Conservation (phyloP, 2,888 invertebrate species). For the Acanthococcus lagerstroemiae region DNA sequence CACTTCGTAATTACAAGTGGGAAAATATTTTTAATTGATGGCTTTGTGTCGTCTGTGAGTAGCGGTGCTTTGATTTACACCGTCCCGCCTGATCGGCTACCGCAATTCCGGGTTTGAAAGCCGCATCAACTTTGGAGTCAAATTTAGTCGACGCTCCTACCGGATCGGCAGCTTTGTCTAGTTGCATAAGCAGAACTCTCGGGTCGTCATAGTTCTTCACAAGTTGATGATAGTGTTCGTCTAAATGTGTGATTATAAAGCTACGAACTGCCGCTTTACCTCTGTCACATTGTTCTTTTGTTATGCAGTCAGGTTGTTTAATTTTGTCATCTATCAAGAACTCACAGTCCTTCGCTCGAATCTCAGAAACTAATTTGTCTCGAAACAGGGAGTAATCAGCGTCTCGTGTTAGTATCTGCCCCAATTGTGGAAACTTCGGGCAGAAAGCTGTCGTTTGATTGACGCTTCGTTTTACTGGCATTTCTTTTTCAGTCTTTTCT, state of each 20-base stretch:
- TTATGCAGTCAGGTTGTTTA: neutral
- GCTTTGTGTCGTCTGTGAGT: too few relatives aligned
- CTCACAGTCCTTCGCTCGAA: neutral
- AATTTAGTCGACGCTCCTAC: neutral
- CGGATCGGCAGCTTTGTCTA: neutral
- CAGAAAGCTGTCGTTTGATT: neutral
- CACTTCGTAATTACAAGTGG: too few relatives aligned
- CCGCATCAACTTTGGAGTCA: too few relatives aligned
- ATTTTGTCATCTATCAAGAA: neutral
- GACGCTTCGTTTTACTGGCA: neutral
- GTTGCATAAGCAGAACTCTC: neutral
- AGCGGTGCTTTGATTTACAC: too few relatives aligned
- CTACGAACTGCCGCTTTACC: neutral
- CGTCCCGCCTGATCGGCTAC: too few relatives aligned
- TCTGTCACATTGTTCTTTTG: neutral
- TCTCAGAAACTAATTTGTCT: neutral
- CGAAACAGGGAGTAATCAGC: neutral
- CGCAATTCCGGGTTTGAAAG: too few relatives aligned
- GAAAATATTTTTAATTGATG: too few relatives aligned
- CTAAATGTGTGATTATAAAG: neutral
- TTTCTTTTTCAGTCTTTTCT: neutral
- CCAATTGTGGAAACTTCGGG: neutral
- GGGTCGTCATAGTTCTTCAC: neutral
- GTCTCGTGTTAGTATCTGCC: neutral
- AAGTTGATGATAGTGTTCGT: neutral